phyloP scores from a whole-genome alignment of 1,140 invertebrate genomes.

The Neoseiulus cucumeris region DNA sequence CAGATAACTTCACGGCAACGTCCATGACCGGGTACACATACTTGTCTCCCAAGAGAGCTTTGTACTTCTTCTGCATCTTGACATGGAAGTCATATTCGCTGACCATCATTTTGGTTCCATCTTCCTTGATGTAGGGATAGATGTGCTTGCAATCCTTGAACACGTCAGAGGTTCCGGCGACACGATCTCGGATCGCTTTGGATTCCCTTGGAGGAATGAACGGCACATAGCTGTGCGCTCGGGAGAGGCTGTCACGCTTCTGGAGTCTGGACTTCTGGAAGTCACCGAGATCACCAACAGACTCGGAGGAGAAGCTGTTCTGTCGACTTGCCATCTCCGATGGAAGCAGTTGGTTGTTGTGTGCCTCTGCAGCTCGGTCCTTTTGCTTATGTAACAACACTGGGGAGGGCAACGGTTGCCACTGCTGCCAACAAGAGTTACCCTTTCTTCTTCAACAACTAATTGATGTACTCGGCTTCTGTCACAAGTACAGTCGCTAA shows the following conservation, averaged over 20 bases:
- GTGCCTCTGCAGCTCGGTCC: too few relatives aligned
- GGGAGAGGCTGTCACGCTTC: not conserved
- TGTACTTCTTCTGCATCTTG: constrained; percentile 15
- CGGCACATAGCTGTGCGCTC: constrained; percentile 24
- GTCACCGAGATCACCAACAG: too few relatives aligned
- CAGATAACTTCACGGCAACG: constrained; percentile 18
- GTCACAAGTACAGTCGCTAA: too few relatives aligned
- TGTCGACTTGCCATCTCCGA: too few relatives aligned
- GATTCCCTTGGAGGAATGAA: constrained; percentile 28
- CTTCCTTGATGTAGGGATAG: constrained; percentile 19
- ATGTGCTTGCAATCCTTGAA: constrained; percentile 39
- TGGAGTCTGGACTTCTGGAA: not conserved
- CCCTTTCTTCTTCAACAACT: too few relatives aligned
- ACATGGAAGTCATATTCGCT: constrained; percentile 18
- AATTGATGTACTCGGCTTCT: too few relatives aligned
- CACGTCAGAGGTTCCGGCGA: constrained; percentile 27
- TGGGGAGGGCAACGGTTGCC: too few relatives aligned
- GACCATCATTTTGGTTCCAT: constrained; percentile 8
- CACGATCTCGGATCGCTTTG: constrained; percentile 16
- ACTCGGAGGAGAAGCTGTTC: too few relatives aligned
- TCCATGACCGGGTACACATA: constrained; percentile 50
- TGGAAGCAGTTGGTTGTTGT: too few relatives aligned
- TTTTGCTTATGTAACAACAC: too few relatives aligned
- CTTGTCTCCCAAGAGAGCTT: constrained; percentile 16
- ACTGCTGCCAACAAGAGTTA: too few relatives aligned